A percentile compares a stretch with the other conserved stretches of the same genome.
These are phyloP conservation scores for Agonopterix heracliana DNA, from an alignment of 2,888 invertebrate species.

Conservation along the genomic window DNA sequence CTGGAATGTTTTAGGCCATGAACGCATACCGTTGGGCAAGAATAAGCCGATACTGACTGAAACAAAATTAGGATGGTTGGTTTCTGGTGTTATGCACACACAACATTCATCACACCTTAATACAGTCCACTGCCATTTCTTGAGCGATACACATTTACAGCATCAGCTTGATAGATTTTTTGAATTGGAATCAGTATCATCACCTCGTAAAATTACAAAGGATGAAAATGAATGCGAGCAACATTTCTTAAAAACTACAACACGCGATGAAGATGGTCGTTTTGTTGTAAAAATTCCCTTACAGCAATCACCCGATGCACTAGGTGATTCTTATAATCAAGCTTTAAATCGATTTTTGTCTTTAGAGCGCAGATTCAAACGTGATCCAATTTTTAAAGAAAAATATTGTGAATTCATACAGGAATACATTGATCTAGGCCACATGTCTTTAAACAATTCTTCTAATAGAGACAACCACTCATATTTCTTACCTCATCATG, in stretches of 20 bases:
- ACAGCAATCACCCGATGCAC: conserved; percentile 8
- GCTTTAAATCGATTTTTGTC: conserved; percentile 17
- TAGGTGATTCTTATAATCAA: conserved; percentile 18
- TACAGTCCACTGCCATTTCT: neutral
- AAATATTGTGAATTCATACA: conserved; percentile 11
- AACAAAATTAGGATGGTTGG: conserved; percentile 10
- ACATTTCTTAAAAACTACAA: no score
- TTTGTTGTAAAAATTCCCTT: conserved; percentile 20
- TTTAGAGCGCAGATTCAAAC: conserved; percentile 10
- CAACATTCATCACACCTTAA: neutral
- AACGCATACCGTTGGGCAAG: conserved; percentile 5
- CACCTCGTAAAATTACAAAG: no score
- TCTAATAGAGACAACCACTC: neutral
- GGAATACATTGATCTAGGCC: conserved; percentile 13
- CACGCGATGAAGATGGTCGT: conserved; percentile 12
- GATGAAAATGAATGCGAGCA: no score
- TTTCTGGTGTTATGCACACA: conserved; percentile 2
- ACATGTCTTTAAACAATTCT: conserved; percentile 7
- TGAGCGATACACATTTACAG: no score
- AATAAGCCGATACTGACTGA: conserved; percentile 6
- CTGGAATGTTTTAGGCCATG: conserved; percentile 5
- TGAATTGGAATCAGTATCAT: no score
- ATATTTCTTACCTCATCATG: conserved; percentile 14
- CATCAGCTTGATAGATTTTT: conserved; percentile 19
- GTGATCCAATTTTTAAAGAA: conserved; percentile 8